A percentile compares a stretch with the other conserved stretches of the same genome.
Evolutionary conservation across 2,113 vertebrate species (phyloP).

Genomic region (Actinemys pallida): DNA sequence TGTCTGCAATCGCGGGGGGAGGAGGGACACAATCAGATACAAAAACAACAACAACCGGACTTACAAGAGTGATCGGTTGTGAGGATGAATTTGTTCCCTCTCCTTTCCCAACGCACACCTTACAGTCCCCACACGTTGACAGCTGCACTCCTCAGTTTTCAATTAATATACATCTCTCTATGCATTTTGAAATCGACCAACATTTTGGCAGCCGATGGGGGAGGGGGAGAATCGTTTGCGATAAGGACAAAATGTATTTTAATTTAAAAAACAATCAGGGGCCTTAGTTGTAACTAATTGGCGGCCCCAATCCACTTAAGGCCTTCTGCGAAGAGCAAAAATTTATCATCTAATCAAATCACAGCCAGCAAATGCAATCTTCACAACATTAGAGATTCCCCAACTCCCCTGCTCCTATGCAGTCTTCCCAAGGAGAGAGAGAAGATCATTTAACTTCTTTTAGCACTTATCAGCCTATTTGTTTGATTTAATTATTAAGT

Average conservation of each 20-base stretch:
- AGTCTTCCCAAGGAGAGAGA: conserved; percentile 52
- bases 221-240: conserved; percentile 59
- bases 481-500: conserved; percentile 78
- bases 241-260: conserved; percentile 72
- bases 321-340: conserved; percentile 75
- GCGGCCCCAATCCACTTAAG: conserved; percentile 78
- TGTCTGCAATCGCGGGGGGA: conserved; percentile 81
- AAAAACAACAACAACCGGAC: not conserved
- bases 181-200: not conserved
- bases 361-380: conserved; percentile 79
- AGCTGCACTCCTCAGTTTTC: conserved; percentile 69
- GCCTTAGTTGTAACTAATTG: conserved; percentile 75
- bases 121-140: conserved; percentile 63
- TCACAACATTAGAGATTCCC: conserved; percentile 73
- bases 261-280: conserved; percentile 72
- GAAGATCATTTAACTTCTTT: conserved; percentile 48
- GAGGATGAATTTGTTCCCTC: not conserved
- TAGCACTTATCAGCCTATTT: conserved; percentile 80
- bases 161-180: not conserved
- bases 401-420: conserved; percentile 61
- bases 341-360: conserved; percentile 81
- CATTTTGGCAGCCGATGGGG: not conserved
- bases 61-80: not conserved
- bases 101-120: conserved; percentile 50
- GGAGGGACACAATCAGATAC: conserved; percentile 37